Conservation (phyloP, 30 jellyfish, hydroid and myxozoan genomes). For the Mastigias papua region DNA sequence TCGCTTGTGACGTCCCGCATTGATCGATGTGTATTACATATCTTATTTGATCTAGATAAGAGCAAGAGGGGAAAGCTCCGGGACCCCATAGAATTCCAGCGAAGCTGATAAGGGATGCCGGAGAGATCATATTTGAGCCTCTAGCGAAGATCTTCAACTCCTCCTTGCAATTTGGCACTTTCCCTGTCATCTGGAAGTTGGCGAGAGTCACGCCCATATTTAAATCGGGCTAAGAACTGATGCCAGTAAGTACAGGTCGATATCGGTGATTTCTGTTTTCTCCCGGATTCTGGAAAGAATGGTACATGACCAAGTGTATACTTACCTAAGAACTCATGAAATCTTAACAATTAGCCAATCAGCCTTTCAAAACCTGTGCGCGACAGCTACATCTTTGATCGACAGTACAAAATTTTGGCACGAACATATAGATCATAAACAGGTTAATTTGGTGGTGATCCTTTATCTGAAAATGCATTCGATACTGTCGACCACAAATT, state of each 20-base stretch:
- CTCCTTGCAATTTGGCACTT: slow-evolving; percentile 1
- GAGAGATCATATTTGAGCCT: not conserved
- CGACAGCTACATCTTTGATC: not conserved
- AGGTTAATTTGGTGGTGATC: too few relatives aligned
- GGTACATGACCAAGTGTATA: not conserved
- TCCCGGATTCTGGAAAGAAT: not conserved
- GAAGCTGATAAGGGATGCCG: not conserved
- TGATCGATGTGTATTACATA: too few relatives aligned
- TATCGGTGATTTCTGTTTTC: slow-evolving; percentile 5
- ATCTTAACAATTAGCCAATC: not conserved
- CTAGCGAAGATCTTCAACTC: slow-evolving; percentile 20
- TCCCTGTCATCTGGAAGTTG: slow-evolving; percentile 18
- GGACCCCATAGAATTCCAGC: not conserved
- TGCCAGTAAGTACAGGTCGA: slow-evolving; percentile 1
- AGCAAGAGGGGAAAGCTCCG: too few relatives aligned
- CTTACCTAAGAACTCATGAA: not conserved
- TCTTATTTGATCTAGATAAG: too few relatives aligned
- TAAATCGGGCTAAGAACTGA: slow-evolving; percentile 13
- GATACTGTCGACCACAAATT: too few relatives aligned
- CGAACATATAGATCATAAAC: too few relatives aligned
- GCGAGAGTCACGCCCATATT: slow-evolving; percentile 19
- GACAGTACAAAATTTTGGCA: not conserved
- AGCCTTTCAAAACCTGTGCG: not conserved
- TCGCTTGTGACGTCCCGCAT: too few relatives aligned
- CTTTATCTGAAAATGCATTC: too few relatives aligned